Percentiles rank a stretch among this genome's conserved stretches.
Evolutionary conservation across 1,140 invertebrate genomes (phyloP).

Genomic region (Procambarus clarkii): DNA sequence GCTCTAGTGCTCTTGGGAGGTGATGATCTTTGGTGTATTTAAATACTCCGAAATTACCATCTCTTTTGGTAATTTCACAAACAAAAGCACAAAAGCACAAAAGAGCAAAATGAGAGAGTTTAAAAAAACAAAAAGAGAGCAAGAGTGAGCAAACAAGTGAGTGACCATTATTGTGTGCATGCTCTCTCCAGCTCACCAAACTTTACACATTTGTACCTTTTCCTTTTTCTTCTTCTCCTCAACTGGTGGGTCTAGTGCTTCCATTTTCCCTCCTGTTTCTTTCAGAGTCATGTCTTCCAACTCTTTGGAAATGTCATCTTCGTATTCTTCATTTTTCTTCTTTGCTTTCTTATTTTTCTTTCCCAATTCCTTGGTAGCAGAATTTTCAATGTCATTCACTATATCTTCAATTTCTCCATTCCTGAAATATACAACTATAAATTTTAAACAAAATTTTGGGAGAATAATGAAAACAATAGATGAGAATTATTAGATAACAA

Average conservation of each 20-base stretch:
- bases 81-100: too few species aligned
- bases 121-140: too few species aligned
- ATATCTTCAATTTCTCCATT: slow-evolving; percentile 54
- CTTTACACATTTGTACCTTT: background rate
- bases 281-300: slow-evolving; percentile 50
- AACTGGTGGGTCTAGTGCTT: background rate
- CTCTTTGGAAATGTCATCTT: slow-evolving; percentile 39
- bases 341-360: slow-evolving; percentile 48
- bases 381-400: slow-evolving; percentile 36
- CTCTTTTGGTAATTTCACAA: too few species aligned
- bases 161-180: too few species aligned
- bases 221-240: slow-evolving; percentile 38
- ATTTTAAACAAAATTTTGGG: too few species aligned
- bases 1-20: too few species aligned
- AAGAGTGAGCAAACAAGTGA: too few species aligned
- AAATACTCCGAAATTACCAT: too few species aligned
- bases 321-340: slow-evolving; percentile 49
- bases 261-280: slow-evolving; percentile 14
- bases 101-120: too few species aligned
- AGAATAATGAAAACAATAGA: too few species aligned
- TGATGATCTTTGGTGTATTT: too few species aligned
- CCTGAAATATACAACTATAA: background rate
- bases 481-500: too few species aligned
- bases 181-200: background rate
- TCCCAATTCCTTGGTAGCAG: background rate